Evolutionary conservation across 2,888 invertebrate species (phyloP).

Genomic region (Camponotus fellah): DNA sequence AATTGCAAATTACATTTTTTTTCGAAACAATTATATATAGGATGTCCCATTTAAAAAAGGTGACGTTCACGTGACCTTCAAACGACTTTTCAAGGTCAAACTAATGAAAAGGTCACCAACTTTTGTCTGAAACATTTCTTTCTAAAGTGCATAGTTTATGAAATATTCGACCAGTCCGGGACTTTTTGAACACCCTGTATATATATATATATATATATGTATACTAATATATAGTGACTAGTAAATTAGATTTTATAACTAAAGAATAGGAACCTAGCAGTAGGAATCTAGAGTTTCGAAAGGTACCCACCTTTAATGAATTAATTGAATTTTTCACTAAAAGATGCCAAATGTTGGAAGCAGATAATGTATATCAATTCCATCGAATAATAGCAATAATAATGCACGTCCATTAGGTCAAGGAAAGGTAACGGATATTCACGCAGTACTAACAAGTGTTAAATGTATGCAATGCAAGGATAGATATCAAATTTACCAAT

Average conservation of each 20-base stretch:
- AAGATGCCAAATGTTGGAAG: background rate
- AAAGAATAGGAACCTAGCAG: background rate
- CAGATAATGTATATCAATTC: background rate
- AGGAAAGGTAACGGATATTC: background rate
- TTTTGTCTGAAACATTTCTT: no score
- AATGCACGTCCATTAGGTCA: background rate
- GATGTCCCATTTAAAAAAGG: no score
- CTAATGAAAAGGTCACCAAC: no score
- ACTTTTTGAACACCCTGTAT: no score
- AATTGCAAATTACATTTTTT: no score
- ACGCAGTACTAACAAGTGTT: background rate
- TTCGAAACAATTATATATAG: no score
- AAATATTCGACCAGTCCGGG: no score
- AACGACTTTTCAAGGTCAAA: no score
- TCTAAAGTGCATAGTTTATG: no score
- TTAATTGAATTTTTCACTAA: background rate
- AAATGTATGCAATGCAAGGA: background rate
- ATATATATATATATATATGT: no score
- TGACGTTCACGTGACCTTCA: no score
- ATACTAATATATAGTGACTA: background rate
- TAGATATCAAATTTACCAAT: background rate
- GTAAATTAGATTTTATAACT: background rate
- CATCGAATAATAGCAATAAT: background rate
- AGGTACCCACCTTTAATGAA: background rate
- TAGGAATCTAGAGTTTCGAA: background rate